Percentiles rank a stretch among this genome's conserved stretches.
Conservation (phyloP, 30 jellyfish, hydroid and myxozoan species). For the Pseudorhiza aurosa region DNA sequence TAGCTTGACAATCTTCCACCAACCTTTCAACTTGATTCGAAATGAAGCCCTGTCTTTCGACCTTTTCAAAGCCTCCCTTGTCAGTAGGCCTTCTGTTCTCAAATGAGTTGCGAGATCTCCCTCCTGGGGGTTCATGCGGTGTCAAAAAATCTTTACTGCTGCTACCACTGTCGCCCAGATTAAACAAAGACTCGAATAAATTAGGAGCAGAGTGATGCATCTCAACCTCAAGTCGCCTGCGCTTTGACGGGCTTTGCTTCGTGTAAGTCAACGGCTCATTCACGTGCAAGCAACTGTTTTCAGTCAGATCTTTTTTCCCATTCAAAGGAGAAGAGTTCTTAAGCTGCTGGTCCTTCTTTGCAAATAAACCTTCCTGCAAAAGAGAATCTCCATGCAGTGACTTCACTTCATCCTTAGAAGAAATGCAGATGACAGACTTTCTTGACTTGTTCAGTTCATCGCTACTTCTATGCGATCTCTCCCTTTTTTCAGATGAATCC, state of each 20-base stretch:
- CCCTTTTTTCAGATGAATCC: neutral
- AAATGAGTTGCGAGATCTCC: neutral
- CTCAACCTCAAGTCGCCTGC: neutral
- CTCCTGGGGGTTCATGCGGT: neutral
- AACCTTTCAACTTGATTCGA: no score
- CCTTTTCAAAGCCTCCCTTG: no score
- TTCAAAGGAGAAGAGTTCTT: no score
- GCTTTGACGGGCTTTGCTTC: neutral
- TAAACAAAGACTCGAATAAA: constrained; percentile 30
- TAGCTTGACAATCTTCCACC: no score
- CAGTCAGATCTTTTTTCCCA: no score
- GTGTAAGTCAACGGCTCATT: neutral
- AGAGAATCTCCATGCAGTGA: no score
- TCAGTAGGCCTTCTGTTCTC: neutral
- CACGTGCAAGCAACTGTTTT: neutral
- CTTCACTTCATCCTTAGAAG: neutral
- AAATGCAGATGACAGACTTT: constrained; percentile 7
- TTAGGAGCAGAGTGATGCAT: constrained; percentile 17
- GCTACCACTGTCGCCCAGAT: neutral
- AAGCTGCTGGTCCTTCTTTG: neutral
- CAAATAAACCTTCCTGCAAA: no score
- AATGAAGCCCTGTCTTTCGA: no score
- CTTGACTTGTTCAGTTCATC: neutral
- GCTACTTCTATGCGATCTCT: neutral
- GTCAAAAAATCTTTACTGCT: neutral